Evolutionary conservation across 2,888 invertebrate species (phyloP).

Genomic region (Parnassius smintheus): DNA sequence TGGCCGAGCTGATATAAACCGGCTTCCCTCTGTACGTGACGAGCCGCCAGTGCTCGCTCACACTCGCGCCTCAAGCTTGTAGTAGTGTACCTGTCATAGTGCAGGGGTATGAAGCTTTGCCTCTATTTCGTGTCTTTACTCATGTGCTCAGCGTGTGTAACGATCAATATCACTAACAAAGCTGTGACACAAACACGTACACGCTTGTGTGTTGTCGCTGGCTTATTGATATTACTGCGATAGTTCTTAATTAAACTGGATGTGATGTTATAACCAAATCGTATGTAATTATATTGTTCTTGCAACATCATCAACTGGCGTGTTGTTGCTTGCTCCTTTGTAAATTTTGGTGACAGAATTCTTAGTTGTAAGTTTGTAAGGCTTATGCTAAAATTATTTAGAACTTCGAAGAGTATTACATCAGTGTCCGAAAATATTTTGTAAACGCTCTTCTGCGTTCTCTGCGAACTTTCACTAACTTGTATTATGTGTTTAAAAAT

Average conservation of each 20-base stretch:
- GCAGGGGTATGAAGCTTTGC: no score
- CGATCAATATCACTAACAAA: no score
- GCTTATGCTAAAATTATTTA: not conserved
- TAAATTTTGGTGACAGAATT: conserved; percentile 5
- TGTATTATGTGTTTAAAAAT: not conserved
- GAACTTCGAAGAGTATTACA: not conserved
- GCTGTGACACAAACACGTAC: not conserved
- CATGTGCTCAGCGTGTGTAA: no score
- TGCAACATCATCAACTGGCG: not conserved
- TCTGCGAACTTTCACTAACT: not conserved
- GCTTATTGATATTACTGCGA: not conserved
- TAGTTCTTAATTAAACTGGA: not conserved
- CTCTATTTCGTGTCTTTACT: no score
- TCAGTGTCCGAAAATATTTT: not conserved
- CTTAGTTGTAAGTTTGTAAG: not conserved
- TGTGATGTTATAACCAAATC: conserved; percentile 25
- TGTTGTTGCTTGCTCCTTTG: not conserved
- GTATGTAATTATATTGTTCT: conserved; percentile 7
- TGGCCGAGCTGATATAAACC: no score
- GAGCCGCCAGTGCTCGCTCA: no score
- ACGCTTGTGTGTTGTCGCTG: not conserved
- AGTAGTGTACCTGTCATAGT: no score
- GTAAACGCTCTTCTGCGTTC: no score
- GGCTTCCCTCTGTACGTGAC: no score
- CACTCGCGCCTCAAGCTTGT: no score